phyloP scores from a whole-genome alignment of 2,113 vertebrate species.

The Hucho hucho region DNA sequence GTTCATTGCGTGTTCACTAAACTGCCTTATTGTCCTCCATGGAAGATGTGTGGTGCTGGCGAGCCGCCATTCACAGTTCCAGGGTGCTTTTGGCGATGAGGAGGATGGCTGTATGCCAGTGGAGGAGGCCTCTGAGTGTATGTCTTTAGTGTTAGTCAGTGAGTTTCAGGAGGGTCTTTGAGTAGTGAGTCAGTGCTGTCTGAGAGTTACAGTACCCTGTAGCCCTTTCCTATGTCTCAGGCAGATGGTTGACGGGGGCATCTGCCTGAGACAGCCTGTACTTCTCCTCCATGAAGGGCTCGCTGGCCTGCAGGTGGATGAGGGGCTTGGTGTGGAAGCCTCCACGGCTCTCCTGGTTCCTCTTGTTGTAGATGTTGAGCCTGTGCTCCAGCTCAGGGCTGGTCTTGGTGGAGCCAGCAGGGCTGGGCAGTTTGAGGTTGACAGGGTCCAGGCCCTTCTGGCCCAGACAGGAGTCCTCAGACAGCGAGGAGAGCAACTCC shows the following conservation, averaged over 20 bases:
- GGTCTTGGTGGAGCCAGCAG: conserved; percentile 65
- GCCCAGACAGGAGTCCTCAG: conserved; percentile 80
- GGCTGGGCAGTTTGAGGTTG: conserved; percentile 82
- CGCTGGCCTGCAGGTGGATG: conserved; percentile 77
- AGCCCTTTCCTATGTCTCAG: conserved; percentile 64
- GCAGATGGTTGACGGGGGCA: conserved; percentile 61
- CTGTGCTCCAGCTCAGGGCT: conserved; percentile 84
- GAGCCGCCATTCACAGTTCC: conserved; percentile 24
- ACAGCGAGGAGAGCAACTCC: conserved; percentile 87
- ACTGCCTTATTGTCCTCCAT: conserved; percentile 13
- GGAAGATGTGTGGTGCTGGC: conserved; percentile 33
- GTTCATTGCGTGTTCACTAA: conserved; percentile 43
- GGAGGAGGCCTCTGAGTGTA: conserved; percentile 6
- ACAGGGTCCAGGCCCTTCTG: conserved; percentile 86
- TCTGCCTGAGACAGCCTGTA: conserved; percentile 80
- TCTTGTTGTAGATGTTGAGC: conserved; percentile 84
- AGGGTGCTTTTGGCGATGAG: conserved; percentile 11
- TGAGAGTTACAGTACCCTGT: not conserved
- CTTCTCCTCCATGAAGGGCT: conserved; percentile 80
- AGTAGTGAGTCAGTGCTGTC: not conserved
- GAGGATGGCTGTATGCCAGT: conserved; percentile 31
- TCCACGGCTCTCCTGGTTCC: conserved; percentile 81
- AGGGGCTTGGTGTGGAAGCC: conserved; percentile 82
- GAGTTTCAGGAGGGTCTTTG: not conserved
- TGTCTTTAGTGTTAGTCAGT: not conserved